These are phyloP conservation scores for Polietes domitor DNA, from an alignment of 2,888 invertebrate genomes.

Conservation along the genomic window DNA sequence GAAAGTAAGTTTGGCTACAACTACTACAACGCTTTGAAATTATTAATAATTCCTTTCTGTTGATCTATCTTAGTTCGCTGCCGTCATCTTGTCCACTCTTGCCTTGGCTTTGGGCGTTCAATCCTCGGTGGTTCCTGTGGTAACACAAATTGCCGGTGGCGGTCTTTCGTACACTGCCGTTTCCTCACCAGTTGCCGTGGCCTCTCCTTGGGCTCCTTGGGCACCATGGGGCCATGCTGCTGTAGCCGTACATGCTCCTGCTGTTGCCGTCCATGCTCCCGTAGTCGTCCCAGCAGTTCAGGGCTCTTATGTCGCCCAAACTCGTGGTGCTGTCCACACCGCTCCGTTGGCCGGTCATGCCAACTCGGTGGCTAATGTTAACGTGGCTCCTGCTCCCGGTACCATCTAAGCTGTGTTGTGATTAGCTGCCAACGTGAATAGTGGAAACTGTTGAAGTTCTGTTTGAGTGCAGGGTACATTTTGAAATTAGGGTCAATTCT, in stretches of 20 bases:
- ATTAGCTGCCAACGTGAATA: not conserved
- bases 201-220: conserved; percentile 65
- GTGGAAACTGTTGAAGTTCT: not conserved
- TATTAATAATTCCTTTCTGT: not conserved
- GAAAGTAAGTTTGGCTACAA: conserved; percentile 73
- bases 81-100: conserved; percentile 74
- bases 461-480: conserved; percentile 20
- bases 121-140: conserved; percentile 74
- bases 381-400: conserved; percentile 67
- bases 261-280: conserved; percentile 53
- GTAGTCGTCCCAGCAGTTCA: conserved; percentile 29
- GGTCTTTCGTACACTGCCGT: conserved; percentile 76
- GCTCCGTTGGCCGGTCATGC: conserved; percentile 58
- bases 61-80: conserved; percentile 74
- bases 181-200: conserved; percentile 66
- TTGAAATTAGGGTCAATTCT: not conserved
- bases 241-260: conserved; percentile 52
- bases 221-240: conserved; percentile 9
- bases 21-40: not conserved
- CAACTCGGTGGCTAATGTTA: conserved; percentile 59
- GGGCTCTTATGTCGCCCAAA: conserved; percentile 58
- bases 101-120: conserved; percentile 77
- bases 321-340: conserved; percentile 60
- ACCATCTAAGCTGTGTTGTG: conserved; percentile 47
- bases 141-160: conserved; percentile 68